A percentile compares a stretch with the other conserved stretches of the same genome.
These are phyloP conservation scores for Drosophila recens DNA, from an alignment of 2,888 invertebrate genomes.

Conservation along the genomic window DNA sequence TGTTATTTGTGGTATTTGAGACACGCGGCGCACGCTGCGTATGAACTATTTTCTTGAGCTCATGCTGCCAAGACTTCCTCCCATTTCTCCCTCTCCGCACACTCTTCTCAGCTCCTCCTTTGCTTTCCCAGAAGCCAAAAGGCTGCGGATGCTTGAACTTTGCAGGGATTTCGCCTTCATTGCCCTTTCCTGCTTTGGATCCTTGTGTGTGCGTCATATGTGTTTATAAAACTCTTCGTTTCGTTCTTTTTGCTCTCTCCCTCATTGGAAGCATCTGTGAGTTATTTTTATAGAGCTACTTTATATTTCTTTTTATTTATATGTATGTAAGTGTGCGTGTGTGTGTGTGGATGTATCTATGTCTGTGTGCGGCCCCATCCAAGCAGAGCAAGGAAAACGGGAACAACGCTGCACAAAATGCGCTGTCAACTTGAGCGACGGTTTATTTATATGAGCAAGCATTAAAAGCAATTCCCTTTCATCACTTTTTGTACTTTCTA, in stretches of 20 bases:
- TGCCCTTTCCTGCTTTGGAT: conserved; percentile 21
- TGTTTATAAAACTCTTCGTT: conserved; percentile 28
- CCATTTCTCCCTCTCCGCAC: not conserved
- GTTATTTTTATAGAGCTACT: conserved; percentile 79
- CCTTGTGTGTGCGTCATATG: conserved; percentile 42
- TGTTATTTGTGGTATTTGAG: conserved; percentile 67
- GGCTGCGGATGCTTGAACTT: conserved; percentile 64
- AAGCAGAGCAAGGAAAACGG: conserved; percentile 26
- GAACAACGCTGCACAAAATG: conserved; percentile 52
- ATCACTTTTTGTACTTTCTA: conserved; percentile 38
- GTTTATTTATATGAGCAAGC: conserved; percentile 56
- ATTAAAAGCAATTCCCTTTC: conserved; percentile 40
- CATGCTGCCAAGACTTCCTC: conserved; percentile 12
- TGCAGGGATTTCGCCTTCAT: conserved; percentile 38
- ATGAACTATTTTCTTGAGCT: conserved; percentile 72
- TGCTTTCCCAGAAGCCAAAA: conserved; percentile 41
- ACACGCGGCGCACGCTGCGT: conserved; percentile 72
- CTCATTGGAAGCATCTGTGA: conserved; percentile 68
- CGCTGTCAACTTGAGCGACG: conserved; percentile 59
- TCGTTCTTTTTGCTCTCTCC: conserved; percentile 16
- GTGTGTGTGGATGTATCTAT: not conserved
- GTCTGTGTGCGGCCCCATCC: conserved; percentile 7
- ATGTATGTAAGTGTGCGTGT: not conserved
- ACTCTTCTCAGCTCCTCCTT: not conserved
- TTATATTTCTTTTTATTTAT: conserved; percentile 30